Conservation (phyloP, 2,888 invertebrate species). For the Epinotia ramella region DNA sequence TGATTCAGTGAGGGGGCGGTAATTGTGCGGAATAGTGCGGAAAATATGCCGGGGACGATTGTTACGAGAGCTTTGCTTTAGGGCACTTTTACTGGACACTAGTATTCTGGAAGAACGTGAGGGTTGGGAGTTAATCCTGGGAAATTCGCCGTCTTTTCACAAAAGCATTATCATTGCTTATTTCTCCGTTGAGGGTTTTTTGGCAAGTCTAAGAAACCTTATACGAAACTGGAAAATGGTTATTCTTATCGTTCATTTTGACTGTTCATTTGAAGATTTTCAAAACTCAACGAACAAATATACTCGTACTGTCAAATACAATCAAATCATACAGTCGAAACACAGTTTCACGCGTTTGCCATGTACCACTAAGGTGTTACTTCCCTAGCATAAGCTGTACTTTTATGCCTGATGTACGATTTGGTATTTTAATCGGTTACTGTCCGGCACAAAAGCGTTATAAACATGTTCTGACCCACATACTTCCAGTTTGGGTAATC, state of each 20-base stretch:
- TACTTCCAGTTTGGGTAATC: slow-evolving; percentile 29
- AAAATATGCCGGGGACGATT: slow-evolving; percentile 57
- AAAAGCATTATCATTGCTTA: background rate
- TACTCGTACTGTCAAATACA: no score
- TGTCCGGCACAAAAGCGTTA: slow-evolving; percentile 6
- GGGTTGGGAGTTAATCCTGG: background rate
- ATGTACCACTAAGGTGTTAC: background rate
- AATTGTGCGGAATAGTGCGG: slow-evolving; percentile 57
- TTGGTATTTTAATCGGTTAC: background rate
- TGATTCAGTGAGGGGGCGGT: slow-evolving; percentile 52
- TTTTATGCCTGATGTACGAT: background rate
- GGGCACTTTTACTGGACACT: slow-evolving; percentile 27
- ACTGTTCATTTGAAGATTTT: no score
- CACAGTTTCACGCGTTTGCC: background rate
- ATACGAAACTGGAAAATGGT: background rate
- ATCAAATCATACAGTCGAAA: background rate
- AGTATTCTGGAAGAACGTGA: slow-evolving; percentile 1
- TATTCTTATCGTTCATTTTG: background rate
- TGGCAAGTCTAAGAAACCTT: no score
- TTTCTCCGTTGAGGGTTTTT: background rate
- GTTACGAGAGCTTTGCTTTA: slow-evolving; percentile 44
- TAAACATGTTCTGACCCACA: slow-evolving; percentile 23
- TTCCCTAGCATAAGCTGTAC: background rate
- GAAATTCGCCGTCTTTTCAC: background rate
- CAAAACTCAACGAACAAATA: no score